Conservation (phyloP, 2,797 vertebrate species). For the Sebastes nivosus region DNA sequence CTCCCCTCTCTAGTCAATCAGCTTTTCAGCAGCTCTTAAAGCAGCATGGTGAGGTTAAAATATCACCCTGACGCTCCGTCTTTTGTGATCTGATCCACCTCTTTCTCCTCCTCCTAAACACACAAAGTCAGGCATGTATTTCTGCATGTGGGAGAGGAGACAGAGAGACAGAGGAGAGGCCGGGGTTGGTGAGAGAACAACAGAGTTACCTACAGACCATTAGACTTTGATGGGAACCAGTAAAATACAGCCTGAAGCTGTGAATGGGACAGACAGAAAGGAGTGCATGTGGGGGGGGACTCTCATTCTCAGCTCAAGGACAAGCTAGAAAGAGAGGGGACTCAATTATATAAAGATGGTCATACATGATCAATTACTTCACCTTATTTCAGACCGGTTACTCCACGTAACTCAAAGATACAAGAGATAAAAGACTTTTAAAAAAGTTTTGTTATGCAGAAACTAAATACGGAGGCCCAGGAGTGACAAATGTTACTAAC, state of each 20-base stretch:
- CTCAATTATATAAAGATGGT: neutral
- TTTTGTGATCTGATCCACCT: slow-evolving; percentile 53
- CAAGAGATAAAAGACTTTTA: neutral
- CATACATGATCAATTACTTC: neutral
- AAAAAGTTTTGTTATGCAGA: neutral
- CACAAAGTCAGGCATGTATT: neutral
- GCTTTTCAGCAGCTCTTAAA: slow-evolving; percentile 67
- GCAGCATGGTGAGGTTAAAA: slow-evolving; percentile 70
- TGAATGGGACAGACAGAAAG: slow-evolving; percentile 63
- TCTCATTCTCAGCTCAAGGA: slow-evolving; percentile 4
- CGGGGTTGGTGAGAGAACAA: slow-evolving; percentile 67
- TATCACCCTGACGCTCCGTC: slow-evolving; percentile 70
- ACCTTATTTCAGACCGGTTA: neutral
- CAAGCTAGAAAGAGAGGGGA: neutral
- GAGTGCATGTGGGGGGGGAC: neutral
- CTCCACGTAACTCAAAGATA: neutral
- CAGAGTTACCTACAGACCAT: slow-evolving; percentile 79
- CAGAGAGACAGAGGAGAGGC: slow-evolving; percentile 19
- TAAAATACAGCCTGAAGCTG: slow-evolving; percentile 73
- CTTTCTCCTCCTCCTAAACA: slow-evolving; percentile 27
- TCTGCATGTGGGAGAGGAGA: neutral
- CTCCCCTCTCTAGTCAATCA: slow-evolving; percentile 60
- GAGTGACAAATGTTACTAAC: neutral
- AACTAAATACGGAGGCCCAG: neutral
- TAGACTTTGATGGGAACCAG: slow-evolving; percentile 78